Evolutionary conservation across 64 coral and sea anemone species (phyloP).

Genomic region (Dendrophyllia cribrosa): DNA sequence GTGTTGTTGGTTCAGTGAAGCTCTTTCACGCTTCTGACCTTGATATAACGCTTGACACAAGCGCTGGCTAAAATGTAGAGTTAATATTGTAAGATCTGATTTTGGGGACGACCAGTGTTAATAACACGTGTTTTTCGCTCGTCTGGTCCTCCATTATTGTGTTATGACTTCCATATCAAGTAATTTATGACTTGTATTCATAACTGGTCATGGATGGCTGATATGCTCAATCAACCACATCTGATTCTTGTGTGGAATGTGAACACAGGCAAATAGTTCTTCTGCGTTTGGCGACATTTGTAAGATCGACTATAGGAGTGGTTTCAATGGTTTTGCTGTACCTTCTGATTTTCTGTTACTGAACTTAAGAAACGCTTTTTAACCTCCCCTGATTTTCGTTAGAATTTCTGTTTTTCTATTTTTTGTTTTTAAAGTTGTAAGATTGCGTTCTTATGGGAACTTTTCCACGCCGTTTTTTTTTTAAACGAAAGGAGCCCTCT

Average conservation of each 20-base stretch:
- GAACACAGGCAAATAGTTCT: not conserved
- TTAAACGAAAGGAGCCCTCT: too few relatives aligned
- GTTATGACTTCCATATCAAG: not conserved
- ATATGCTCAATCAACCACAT: not conserved
- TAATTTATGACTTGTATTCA: not conserved
- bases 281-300: not conserved
- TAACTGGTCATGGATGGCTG: not conserved
- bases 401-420: too few relatives aligned
- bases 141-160: too few relatives aligned
- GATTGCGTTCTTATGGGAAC: too few relatives aligned
- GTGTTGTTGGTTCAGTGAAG: slow-evolving; percentile 5
- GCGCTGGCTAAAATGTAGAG: too few relatives aligned
- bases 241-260: too few relatives aligned
- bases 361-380: not conserved
- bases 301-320: too few relatives aligned
- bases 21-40: not conserved
- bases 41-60: not conserved
- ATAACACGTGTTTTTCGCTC: too few relatives aligned
- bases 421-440: too few relatives aligned
- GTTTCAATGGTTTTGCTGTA: too few relatives aligned
- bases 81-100: not conserved
- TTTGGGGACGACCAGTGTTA: not conserved
- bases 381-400: not conserved
- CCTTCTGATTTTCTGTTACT: too few relatives aligned
- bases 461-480: too few relatives aligned